phyloP scores from a whole-genome alignment of 2,888 invertebrate species.

The Plutella xylostella region DNA sequence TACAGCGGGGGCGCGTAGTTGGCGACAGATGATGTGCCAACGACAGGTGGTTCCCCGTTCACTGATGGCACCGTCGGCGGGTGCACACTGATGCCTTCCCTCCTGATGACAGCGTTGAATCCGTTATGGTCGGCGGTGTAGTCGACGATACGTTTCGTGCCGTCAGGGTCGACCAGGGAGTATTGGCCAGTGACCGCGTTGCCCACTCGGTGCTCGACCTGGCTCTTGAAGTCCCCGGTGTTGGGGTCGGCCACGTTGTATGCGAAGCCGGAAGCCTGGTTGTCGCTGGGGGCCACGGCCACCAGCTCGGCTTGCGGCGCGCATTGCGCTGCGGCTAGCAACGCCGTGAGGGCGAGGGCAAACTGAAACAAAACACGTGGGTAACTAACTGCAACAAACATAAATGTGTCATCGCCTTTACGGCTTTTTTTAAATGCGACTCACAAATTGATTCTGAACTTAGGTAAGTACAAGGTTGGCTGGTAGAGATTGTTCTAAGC shows the following conservation, averaged over 20 bases:
- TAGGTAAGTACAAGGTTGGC: too few relatives aligned
- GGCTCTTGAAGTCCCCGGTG: constrained; percentile 69
- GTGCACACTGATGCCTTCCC: too few relatives aligned
- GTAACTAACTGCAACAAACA: background rate
- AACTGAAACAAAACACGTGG: constrained; percentile 30
- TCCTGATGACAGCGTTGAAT: constrained; percentile 68
- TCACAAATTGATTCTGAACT: too few relatives aligned
- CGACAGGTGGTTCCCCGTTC: constrained; percentile 51
- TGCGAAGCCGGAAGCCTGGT: constrained; percentile 42
- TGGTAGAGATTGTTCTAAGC: too few relatives aligned
- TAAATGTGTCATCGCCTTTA: too few relatives aligned
- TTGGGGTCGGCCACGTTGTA: constrained; percentile 66
- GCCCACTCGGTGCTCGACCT: constrained; percentile 59
- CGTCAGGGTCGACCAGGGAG: constrained; percentile 64
- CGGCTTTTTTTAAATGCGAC: too few relatives aligned
- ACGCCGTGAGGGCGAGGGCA: constrained; percentile 40
- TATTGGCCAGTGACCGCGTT: constrained; percentile 63
- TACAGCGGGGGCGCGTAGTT: too few relatives aligned
- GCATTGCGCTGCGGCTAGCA: constrained; percentile 41
- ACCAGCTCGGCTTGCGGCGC: too few relatives aligned
- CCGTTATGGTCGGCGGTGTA: constrained; percentile 64
- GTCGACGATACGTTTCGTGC: constrained; percentile 65
- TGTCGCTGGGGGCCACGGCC: constrained; percentile 18
- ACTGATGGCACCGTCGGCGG: too few relatives aligned
- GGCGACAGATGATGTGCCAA: constrained; percentile 27